phyloP scores from a whole-genome alignment of 2,888 invertebrate species.

The Autographa pulchrina region DNA sequence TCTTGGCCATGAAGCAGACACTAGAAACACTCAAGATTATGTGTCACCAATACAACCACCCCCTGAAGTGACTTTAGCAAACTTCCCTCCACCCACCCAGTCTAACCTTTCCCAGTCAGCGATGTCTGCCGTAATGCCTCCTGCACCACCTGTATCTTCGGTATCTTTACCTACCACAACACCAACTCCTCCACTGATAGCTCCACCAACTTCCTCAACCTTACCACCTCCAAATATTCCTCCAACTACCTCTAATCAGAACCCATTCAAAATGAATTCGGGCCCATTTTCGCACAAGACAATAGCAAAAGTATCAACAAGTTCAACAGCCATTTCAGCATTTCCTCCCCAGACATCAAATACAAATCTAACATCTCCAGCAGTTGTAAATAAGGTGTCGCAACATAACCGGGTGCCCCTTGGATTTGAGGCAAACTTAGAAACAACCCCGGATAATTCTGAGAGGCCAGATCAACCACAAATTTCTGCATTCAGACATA shows the following conservation, averaged over 20 bases:
- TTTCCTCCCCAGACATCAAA: conserved; percentile 73
- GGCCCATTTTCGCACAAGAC: conserved; percentile 85
- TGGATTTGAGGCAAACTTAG: conserved; percentile 90
- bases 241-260: conserved; percentile 70
- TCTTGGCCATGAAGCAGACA: conserved; percentile 47
- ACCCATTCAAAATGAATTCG: conserved; percentile 83
- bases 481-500: conserved; percentile 67
- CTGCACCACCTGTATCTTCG: conserved; percentile 51
- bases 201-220: conserved; percentile 48
- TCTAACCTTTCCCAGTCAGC: conserved; percentile 38
- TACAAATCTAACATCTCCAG: conserved; percentile 77
- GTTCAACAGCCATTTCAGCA: conserved; percentile 64
- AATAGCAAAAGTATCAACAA: conserved; percentile 67
- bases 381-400: conserved; percentile 75
- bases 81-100: conserved; percentile 56
- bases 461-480: conserved; percentile 90
- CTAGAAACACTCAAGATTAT: conserved; percentile 55
- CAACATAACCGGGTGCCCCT: conserved; percentile 76
- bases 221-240: conserved; percentile 71
- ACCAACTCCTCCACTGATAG: conserved; percentile 37
- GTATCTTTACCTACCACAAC: conserved; percentile 42
- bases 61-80: conserved; percentile 61
- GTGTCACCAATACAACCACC: conserved; percentile 52
- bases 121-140: conserved; percentile 49
- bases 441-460: conserved; percentile 92